These are phyloP conservation scores for Regulus satrapa DNA, from an alignment of 2,113 vertebrate species.

Conservation along the genomic window DNA sequence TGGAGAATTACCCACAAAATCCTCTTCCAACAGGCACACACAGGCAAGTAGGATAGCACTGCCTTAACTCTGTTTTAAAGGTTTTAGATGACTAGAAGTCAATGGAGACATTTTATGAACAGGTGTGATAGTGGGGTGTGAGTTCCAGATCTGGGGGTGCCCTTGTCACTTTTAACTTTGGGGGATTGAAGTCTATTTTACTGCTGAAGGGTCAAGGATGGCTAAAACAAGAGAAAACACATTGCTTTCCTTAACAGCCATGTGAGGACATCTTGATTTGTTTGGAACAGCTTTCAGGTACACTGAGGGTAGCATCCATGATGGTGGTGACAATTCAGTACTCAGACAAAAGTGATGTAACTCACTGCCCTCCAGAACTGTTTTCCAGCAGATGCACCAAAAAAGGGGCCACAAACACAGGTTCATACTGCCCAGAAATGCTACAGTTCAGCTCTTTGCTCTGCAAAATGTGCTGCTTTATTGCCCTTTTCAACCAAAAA, in stretches of 20 bases:
- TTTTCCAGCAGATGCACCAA: not conserved
- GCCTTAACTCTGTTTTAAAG: not conserved
- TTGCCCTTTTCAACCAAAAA: not conserved
- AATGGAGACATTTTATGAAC: accelerated
- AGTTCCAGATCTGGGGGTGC: not conserved
- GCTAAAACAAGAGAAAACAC: not conserved
- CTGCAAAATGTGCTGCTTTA: not conserved
- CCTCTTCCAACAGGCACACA: not conserved
- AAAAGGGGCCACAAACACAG: not conserved
- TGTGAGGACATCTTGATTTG: not conserved
- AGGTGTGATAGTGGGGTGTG: not conserved
- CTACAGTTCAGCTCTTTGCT: not conserved
- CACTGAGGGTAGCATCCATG: accelerated
- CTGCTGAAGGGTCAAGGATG: not conserved
- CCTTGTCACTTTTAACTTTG: not conserved
- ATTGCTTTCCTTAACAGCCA: not conserved
- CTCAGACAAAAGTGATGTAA: not conserved
- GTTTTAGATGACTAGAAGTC: not conserved
- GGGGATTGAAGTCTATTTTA: not conserved
- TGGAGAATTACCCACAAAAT: not conserved
- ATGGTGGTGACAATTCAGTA: not conserved
- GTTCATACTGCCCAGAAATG: not conserved
- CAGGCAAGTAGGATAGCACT: not conserved
- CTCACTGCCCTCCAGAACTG: not conserved
- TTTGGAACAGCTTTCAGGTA: not conserved